Conservation (phyloP, 2,888 invertebrate species). For the Chironomus riparius region DNA sequence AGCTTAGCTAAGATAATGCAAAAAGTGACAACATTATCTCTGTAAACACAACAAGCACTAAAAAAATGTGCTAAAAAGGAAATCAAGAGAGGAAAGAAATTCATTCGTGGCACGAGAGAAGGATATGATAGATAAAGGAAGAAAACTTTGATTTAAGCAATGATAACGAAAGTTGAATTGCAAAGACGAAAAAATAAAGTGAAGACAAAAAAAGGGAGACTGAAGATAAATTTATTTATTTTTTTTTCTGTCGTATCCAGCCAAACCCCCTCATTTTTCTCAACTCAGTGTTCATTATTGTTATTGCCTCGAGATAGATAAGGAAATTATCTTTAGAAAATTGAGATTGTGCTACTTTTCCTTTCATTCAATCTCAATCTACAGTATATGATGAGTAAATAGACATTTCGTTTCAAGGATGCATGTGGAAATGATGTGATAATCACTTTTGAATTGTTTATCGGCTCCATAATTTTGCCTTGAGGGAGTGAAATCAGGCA, state of each 20-base stretch:
- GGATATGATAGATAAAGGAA: background rate
- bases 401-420: background rate
- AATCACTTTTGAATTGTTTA: background rate
- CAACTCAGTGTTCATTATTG: background rate
- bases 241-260: background rate
- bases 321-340: background rate
- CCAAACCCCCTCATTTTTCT: background rate
- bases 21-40: no score
- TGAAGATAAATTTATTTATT: background rate
- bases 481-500: background rate
- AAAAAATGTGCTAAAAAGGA: no score
- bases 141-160: background rate
- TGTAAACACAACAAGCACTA: no score
- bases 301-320: constrained; percentile 6
- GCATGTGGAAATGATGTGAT: background rate
- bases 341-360: background rate
- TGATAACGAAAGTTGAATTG: background rate
- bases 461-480: background rate
- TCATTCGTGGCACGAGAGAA: no score
- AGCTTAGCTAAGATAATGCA: no score
- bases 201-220: no score
- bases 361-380: background rate
- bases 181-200: background rate
- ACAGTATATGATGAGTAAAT: no score
- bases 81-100: no score